These are phyloP conservation scores for Cylindroiulus punctatus DNA, from an alignment of 2,888 invertebrate genomes.

Conservation along the genomic window DNA sequence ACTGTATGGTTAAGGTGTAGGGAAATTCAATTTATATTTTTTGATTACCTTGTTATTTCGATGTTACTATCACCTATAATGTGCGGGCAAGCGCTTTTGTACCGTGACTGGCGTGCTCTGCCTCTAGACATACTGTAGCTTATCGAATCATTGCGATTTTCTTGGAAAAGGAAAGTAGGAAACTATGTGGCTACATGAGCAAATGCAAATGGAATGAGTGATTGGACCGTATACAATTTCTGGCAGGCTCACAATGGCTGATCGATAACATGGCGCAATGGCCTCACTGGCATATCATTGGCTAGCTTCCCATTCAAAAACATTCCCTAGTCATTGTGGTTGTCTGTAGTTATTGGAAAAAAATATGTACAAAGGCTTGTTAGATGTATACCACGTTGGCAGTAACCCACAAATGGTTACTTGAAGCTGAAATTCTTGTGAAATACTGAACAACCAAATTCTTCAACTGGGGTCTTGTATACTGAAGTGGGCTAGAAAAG, in stretches of 20 bases:
- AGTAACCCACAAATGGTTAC: too few species aligned
- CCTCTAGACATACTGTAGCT: background rate
- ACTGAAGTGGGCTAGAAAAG: background rate
- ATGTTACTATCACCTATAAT: background rate
- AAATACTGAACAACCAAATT: too few species aligned
- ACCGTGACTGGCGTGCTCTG: background rate
- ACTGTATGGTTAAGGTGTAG: background rate
- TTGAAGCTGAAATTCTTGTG: too few species aligned
- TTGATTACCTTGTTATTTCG: background rate
- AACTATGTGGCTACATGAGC: background rate
- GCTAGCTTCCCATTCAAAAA: constrained; percentile 1
- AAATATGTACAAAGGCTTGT: too few species aligned
- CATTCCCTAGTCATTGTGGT: background rate
- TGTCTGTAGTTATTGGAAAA: background rate
- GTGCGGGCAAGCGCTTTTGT: background rate
- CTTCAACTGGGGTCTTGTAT: too few species aligned
- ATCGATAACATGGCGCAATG: background rate
- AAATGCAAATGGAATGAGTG: constrained; percentile 10
- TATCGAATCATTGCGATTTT: background rate
- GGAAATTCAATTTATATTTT: background rate
- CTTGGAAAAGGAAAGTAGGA: background rate
- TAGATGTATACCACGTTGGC: too few species aligned
- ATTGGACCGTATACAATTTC: background rate
- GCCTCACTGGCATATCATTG: background rate
- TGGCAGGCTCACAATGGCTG: background rate